A percentile compares a stretch with the other conserved stretches of the same genome.
Conservation (phyloP, 2,888 invertebrate genomes). For the Melanostoma scalare region DNA sequence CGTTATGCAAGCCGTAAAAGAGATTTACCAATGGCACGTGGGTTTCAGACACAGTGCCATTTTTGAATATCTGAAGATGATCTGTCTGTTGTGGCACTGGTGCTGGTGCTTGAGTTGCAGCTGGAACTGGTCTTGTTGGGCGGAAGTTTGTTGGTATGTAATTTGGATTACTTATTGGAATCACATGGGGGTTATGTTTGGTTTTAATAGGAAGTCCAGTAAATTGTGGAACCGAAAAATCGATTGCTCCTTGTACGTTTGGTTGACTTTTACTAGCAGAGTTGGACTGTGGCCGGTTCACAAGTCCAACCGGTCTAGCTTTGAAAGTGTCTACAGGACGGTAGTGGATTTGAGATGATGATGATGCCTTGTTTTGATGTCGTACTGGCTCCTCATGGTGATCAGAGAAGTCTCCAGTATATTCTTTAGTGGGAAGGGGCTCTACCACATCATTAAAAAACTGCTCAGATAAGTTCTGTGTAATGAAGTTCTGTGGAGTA, state of each 20-base stretch:
- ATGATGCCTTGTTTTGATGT: not conserved
- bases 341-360: not conserved
- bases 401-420: not conserved
- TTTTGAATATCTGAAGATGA: conserved; percentile 34
- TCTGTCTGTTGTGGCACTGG: conserved; percentile 6
- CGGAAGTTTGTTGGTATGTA: not conserved
- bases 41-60: not conserved
- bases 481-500: conserved; percentile 75
- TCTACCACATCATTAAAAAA: conserved; percentile 18
- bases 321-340: not conserved
- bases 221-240: conserved; percentile 19
- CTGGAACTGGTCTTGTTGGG: not conserved
- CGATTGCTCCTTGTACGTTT: not conserved
- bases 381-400: not conserved
- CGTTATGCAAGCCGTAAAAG: conserved; percentile 18
- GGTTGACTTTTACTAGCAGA: not conserved
- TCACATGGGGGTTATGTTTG: conserved; percentile 2
- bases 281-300: no score
- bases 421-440: not conserved
- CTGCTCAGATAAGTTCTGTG: conserved; percentile 17
- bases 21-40: conserved; percentile 26
- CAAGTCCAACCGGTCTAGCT: no score
- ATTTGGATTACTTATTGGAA: conserved; percentile 9
- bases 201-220: not conserved
- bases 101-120: not conserved